A percentile compares a stretch with the other conserved stretches of the same genome.
Evolutionary conservation across 2,888 invertebrate species (phyloP).

Genomic region (Aelia acuminata): DNA sequence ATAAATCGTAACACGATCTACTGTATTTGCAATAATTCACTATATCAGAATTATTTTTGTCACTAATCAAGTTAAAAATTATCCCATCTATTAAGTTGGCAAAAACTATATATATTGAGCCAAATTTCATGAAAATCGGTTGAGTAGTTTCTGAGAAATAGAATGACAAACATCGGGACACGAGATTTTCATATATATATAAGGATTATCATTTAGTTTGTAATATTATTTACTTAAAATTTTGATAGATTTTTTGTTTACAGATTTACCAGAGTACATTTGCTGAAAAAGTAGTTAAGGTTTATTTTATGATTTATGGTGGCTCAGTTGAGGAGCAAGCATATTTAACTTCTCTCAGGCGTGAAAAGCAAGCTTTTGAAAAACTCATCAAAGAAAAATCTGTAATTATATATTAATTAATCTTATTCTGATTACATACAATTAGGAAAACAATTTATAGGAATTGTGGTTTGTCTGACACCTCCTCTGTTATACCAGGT

Average conservation of each 20-base stretch:
- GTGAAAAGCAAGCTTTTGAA: slow-evolving; percentile 96
- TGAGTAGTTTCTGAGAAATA: no score
- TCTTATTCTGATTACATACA: background rate
- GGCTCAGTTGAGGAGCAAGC: slow-evolving; percentile 97
- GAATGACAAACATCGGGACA: no score
- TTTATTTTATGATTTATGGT: slow-evolving; percentile 92
- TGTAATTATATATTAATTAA: slow-evolving; percentile 68
- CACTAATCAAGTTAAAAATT: no score
- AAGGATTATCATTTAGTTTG: no score
- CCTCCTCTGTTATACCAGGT: no score
- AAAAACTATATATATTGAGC: no score
- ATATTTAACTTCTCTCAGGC: slow-evolving; percentile 88
- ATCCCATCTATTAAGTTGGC: no score
- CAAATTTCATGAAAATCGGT: no score
- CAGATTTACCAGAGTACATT: slow-evolving; percentile 76
- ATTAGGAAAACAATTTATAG: background rate
- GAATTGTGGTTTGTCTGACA: background rate
- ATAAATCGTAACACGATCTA: no score
- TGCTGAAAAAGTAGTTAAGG: slow-evolving; percentile 74
- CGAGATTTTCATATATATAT: no score
- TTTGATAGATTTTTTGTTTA: slow-evolving; percentile 62
- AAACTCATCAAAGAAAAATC: slow-evolving; percentile 91
- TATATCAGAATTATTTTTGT: no score
- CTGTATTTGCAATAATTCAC: no score
- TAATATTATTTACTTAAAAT: background rate